Evolutionary conservation across 2,113 vertebrate species (phyloP), one percentile per base, ranked within the genome.

Genomic region (Pseudonaja textilis): DNA sequence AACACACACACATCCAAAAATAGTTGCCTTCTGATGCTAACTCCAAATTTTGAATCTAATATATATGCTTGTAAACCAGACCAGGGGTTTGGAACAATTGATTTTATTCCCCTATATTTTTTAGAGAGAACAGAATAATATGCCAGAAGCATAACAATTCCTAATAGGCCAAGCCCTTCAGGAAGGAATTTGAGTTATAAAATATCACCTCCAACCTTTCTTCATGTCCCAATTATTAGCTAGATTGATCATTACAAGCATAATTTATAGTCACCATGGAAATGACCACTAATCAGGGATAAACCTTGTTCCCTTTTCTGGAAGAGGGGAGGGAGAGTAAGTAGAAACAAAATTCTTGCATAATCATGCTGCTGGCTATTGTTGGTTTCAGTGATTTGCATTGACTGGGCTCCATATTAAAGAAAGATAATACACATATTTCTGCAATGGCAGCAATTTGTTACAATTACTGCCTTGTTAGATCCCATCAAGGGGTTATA

Each of bases 1-100:
- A 97, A 98, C 92, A 93, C 97, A 98, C 97, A 98, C 92, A 93
- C 96, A 92, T 96, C 96, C 96, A 89, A 96, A 97, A 91, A 89
- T 94, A 93, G 96, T 95, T 95, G 94, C 95, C 95, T 97, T 95
- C 94, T 95, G 34, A 89, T 91, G 16, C 95, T 93, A 57, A 96
- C 97, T 55, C 20, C 57, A 96, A 94, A 95, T 93, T 96, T 96
- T 96, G 95, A 96, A 97, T 93, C 96, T 96, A 97, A 96, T 97
- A 96, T 94, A 95, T 96, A 93, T 95, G 91, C 93, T 96, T 97
- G 94, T 95, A 96, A 96, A 95, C 95, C 96, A 98, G 96, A 96
- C 97, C 97, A 97, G 96, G 95, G 95, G 90, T 91, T 95, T 96
- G 94, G 96, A 95, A 93, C 91, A 92, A 93, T 87, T 22, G 61